Base-by-base conservation (phyloP, 1,140 invertebrate genomes). In the Diprion similis region DNA sequence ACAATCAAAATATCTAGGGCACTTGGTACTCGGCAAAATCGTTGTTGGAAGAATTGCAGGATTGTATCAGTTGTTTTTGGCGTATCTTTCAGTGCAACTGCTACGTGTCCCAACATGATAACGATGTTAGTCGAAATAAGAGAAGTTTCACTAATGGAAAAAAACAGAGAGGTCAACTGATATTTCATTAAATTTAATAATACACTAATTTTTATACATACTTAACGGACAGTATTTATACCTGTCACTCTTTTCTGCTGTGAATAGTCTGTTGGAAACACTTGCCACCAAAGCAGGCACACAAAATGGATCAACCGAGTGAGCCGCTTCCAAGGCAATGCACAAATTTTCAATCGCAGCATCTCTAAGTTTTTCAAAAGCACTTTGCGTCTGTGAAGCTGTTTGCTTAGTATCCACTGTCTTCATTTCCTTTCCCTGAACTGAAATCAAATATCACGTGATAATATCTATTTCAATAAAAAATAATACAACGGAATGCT, bases 41-140 rank as follows among this genome's bases (percentile, higher is more conserved):
- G 91, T 85, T 99, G 97, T 79, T 98, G 97, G 82, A 99, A 98
- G 84, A 99, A 99, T 84, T 98, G 96, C 19, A 99, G 88, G 74
- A 99, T 97, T n/a, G 95, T 97, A 77, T 98, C 95, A 0, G 95
- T 97, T 0, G 96, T 96, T 79, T 96, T 96, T 0, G 95, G 94
- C 1, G 95, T 97, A 78, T 98, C 95, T 82, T 95, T 97, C 72
- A 99, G 88, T 0, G 96, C 94, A 8, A 99, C 97, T 0, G 98
- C 98, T 8, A 99, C 96, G 84, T 98, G 97, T 0, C 98, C 98
- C 84, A 99, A 89, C 91, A 98, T 98, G 64, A 99, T 94, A 19
- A 99, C 98, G 24, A 98, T 97, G 84, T 99, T 99, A 37, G 96
- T 95, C 74, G 97, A 97, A 46, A 99, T 97, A 47, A 99, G 85